These are phyloP conservation scores for Hydroisotoma schaefferi DNA, from an alignment of 2,888 invertebrate species.

Conservation along the genomic window DNA sequence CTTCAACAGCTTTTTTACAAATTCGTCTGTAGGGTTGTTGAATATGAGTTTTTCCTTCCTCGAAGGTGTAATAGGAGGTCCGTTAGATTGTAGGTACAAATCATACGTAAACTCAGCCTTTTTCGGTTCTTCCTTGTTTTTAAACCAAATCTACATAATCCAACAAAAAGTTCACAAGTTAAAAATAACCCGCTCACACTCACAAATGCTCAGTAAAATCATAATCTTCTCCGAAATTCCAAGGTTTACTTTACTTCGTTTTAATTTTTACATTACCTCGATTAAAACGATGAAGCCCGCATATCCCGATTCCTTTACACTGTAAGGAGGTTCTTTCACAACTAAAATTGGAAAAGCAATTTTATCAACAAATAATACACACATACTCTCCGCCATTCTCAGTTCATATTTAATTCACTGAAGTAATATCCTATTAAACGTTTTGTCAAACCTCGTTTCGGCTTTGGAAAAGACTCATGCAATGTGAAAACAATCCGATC, in stretches of 20 bases:
- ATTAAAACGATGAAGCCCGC: constrained; percentile 88
- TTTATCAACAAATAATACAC: background rate
- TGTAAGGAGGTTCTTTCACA: constrained; percentile 85
- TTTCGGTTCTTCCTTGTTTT: constrained; percentile 85
- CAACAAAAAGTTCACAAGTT: background rate
- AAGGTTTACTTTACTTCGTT: background rate
- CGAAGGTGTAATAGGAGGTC: constrained; percentile 66
- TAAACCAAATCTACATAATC: constrained; percentile 55
- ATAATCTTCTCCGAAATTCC: no score
- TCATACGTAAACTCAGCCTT: constrained; percentile 74
- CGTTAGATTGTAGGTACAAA: constrained; percentile 72
- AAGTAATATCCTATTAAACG: background rate
- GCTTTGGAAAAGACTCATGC: constrained; percentile 88
- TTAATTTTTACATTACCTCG: constrained; percentile 64
- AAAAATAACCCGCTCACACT: no score
- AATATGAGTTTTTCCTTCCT: constrained; percentile 81
- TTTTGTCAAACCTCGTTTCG: constrained; percentile 69
- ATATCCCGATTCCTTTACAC: constrained; percentile 89
- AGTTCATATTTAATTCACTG: background rate
- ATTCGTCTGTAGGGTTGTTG: constrained; percentile 81
- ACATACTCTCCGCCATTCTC: background rate
- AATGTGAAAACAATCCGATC: constrained; percentile 85
- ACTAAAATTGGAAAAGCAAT: constrained; percentile 58
- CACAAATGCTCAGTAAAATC: background rate
- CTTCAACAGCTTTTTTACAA: constrained; percentile 77